A percentile compares a stretch with the other conserved stretches of the same genome.
Conservation (phyloP, 2,888 invertebrate genomes). For the Nephrotoma flavescens region DNA sequence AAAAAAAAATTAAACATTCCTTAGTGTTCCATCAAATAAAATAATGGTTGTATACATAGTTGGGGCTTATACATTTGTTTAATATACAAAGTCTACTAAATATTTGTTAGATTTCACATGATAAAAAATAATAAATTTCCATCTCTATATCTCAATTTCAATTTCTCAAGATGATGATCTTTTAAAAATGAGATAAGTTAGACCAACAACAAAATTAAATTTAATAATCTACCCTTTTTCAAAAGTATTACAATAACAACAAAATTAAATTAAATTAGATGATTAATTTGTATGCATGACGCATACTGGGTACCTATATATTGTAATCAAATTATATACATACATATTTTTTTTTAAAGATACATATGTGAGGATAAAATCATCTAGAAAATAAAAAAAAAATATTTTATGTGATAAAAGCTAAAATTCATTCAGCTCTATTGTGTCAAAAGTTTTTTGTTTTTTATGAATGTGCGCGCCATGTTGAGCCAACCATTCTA, state of each 20-base stretch:
- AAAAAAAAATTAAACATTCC: background rate
- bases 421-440: background rate
- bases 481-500: background rate
- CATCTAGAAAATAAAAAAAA: background rate
- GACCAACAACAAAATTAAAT: background rate
- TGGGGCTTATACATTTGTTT: background rate
- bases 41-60: background rate
- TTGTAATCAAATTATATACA: background rate
- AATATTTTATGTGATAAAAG: background rate
- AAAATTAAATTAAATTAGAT: background rate
- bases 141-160: background rate
- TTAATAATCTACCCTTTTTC: background rate
- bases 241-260: background rate
- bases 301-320: background rate
- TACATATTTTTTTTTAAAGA: background rate
- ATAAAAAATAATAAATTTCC: background rate
- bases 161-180: background rate
- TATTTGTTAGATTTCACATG: background rate
- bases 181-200: background rate
- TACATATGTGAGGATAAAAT: background rate
- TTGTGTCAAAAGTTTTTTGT: background rate
- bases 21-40: background rate
- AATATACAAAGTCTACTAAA: background rate
- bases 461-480: background rate
- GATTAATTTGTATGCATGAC: background rate